phyloP scores from a whole-genome alignment of 2,888 invertebrate genomes.

The Drosophila tripunctata region DNA sequence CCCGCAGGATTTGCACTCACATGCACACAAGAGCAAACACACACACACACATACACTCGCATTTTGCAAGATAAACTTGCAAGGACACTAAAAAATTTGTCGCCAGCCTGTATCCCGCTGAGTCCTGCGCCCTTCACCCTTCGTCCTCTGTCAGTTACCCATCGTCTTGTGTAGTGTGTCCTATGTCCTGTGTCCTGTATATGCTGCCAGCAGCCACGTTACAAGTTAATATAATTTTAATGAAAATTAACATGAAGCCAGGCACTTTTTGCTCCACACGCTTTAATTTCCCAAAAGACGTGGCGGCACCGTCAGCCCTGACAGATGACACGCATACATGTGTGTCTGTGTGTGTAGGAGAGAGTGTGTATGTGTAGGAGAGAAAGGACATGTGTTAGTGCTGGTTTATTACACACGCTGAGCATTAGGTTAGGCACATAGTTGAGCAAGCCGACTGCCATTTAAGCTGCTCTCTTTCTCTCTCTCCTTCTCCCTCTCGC shows the following conservation, averaged over 20 bases:
- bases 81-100: conserved; percentile 78
- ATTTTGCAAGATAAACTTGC: conserved; percentile 59
- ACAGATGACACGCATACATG: conserved; percentile 18
- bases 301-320: conserved; percentile 25
- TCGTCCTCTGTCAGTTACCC: neutral
- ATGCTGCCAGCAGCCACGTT: conserved; percentile 62
- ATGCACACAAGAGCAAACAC: conserved; percentile 21
- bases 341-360: conserved; percentile 15
- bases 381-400: conserved; percentile 41
- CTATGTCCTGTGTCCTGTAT: conserved; percentile 25
- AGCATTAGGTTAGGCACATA: conserved; percentile 62
- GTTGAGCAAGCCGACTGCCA: conserved; percentile 54
- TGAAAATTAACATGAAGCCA: conserved; percentile 81
- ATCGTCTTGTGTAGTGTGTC: neutral
- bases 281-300: conserved; percentile 80
- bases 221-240: conserved; percentile 81
- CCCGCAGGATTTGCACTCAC: conserved; percentile 66
- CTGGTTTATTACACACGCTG: conserved; percentile 70
- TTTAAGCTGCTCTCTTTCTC: conserved; percentile 55
- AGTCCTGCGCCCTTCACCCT: neutral
- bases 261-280: conserved; percentile 72
- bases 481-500: conserved; percentile 51
- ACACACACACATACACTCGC: conserved; percentile 7
- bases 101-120: conserved; percentile 40
- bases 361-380: conserved; percentile 15